Evolutionary conservation across 2,888 invertebrate species (phyloP).

Genomic region (Protonemura montana): DNA sequence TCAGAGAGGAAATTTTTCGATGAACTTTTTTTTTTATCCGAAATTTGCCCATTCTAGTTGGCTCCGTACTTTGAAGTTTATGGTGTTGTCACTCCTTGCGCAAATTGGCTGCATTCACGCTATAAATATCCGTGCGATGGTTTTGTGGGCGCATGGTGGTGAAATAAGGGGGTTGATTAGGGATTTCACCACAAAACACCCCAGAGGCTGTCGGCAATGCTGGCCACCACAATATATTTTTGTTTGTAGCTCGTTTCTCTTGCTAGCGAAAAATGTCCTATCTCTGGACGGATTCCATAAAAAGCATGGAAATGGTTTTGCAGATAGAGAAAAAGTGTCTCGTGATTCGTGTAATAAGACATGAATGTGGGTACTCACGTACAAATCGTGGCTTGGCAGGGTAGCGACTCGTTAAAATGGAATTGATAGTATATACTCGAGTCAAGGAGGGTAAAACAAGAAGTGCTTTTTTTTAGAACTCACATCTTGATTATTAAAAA

Average conservation of each 20-base stretch:
- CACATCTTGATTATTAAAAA: not conserved
- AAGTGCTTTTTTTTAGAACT: not conserved
- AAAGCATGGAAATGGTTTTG: not conserved
- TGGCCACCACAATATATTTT: not conserved
- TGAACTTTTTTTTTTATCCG: not conserved
- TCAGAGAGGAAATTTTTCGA: not conserved
- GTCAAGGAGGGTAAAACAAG: not conserved
- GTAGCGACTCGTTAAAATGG: not conserved
- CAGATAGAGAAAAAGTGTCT: not conserved
- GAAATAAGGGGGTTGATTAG: not conserved
- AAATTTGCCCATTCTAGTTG: not conserved
- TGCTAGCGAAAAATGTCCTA: not conserved
- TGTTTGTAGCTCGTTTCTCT: not conserved
- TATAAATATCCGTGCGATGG: not conserved
- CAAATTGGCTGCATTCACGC: not conserved
- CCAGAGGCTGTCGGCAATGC: not conserved
- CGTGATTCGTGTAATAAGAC: not conserved
- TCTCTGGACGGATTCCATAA: not conserved
- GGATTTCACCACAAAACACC: not conserved
- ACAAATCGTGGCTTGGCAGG: not conserved
- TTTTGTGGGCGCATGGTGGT: not conserved
- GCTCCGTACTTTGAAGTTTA: too few species aligned
- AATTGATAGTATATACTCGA: too few species aligned
- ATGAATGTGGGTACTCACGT: not conserved
- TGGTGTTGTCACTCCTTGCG: not conserved